Percentiles rank a stretch among this genome's conserved stretches.
Conservation (phyloP, 2,888 invertebrate species). For the Rhaphigaster nebulosa region DNA sequence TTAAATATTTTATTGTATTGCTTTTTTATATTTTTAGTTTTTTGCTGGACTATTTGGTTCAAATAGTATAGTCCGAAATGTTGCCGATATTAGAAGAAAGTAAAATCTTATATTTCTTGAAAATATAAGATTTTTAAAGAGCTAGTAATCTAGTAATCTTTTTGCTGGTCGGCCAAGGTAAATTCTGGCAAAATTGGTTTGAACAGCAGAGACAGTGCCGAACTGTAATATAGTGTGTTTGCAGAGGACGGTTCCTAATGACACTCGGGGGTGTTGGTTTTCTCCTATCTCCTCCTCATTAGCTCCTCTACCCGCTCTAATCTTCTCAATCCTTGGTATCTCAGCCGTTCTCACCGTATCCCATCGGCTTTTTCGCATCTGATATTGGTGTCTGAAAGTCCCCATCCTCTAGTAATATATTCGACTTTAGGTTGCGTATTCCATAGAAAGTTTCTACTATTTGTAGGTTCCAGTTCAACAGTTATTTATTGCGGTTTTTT, state of each 20-base stretch:
- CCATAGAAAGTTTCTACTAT: not conserved
- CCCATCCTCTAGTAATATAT: not conserved
- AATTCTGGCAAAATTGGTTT: not conserved
- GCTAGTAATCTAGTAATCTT: not conserved
- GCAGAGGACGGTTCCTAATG: slow-evolving; percentile 30
- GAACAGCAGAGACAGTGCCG: not conserved
- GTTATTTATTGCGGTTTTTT: no score
- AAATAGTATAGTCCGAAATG: no score
- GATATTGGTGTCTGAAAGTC: not conserved
- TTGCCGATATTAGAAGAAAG: no score
- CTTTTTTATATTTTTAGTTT: no score
- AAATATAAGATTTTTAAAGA: no score
- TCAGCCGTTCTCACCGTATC: not conserved
- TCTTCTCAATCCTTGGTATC: slow-evolving; percentile 24
- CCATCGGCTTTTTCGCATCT: not conserved
- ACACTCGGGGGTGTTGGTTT: slow-evolving; percentile 37
- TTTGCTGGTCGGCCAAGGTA: not conserved
- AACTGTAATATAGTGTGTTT: slow-evolving; percentile 38
- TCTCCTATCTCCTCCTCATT: slow-evolving; percentile 40
- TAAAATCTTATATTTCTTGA: no score
- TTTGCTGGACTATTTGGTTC: no score
- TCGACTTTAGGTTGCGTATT: not conserved
- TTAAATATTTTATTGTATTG: no score
- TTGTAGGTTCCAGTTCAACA: not conserved
- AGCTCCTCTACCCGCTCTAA: slow-evolving; percentile 5